phyloP scores from a whole-genome alignment of 2,113 vertebrate genomes.

The Meleagris gallopavo region DNA sequence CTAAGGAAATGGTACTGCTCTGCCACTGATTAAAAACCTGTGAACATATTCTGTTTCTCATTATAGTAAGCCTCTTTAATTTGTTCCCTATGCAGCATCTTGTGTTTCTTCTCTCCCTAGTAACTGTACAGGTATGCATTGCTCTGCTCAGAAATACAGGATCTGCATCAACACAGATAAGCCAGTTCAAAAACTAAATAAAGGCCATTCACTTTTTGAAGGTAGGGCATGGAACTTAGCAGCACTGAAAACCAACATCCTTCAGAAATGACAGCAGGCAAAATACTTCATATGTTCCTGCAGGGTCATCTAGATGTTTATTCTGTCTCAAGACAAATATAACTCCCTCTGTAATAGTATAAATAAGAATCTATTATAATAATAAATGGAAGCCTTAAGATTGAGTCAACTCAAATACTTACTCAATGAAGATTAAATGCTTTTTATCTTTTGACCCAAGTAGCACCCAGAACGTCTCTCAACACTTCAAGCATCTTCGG shows the following conservation, averaged over 20 bases:
- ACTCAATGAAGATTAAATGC: not conserved
- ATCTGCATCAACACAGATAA: not conserved
- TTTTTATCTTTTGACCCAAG: not conserved
- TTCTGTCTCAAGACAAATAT: not conserved
- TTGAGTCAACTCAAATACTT: not conserved
- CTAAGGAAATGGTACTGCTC: not conserved
- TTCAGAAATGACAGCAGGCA: not conserved
- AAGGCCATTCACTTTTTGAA: not conserved
- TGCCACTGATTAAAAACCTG: not conserved
- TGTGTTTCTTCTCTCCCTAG: not conserved
- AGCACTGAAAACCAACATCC: not conserved
- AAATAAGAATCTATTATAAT: not conserved
- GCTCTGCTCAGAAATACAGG: not conserved
- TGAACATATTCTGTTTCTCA: not conserved
- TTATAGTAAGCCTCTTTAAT: not conserved
- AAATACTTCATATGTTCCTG: not conserved
- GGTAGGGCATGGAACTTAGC: not conserved
- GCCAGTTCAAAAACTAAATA: not conserved
- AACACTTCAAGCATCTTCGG: not conserved
- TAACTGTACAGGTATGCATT: not conserved
- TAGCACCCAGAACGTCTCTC: not conserved
- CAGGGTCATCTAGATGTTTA: not conserved
- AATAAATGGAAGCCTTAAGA: not conserved
- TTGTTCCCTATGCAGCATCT: not conserved
- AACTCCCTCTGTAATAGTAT: not conserved